These are phyloP conservation scores for Sabatieria punctata DNA, from an alignment of 2,888 invertebrate species.

Conservation along the genomic window DNA sequence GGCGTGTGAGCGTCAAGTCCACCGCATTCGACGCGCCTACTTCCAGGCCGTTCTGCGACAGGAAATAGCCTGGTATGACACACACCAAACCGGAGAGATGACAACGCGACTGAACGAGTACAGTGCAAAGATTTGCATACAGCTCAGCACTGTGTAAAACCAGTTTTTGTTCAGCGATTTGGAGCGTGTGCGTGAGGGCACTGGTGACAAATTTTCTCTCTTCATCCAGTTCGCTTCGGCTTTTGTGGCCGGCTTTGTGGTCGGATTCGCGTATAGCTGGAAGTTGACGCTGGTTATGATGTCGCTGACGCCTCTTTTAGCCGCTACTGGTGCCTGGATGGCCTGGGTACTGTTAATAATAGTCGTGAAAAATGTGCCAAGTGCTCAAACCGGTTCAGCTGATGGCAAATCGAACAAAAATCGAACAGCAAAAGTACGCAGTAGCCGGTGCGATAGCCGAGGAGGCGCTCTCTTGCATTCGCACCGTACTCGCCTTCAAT, in stretches of 20 bases:
- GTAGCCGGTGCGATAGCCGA: slow-evolving; percentile 32
- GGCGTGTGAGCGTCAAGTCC: slow-evolving; percentile 34
- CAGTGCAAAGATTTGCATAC: slow-evolving; percentile 10
- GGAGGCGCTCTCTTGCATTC: slow-evolving; percentile 29
- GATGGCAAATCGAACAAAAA: slow-evolving; percentile 21
- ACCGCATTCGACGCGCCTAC: slow-evolving; percentile 36
- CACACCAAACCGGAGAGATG: slow-evolving; percentile 37
- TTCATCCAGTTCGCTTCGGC: slow-evolving; percentile 35
- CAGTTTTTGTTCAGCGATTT: slow-evolving; percentile 34
- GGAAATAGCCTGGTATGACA: slow-evolving; percentile 38
- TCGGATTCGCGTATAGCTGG: slow-evolving; percentile 41
- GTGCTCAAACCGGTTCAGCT: not conserved
- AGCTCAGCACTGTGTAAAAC: not conserved
- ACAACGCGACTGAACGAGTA: slow-evolving; percentile 40
- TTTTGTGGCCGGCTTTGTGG: slow-evolving; percentile 35
- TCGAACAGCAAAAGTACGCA: slow-evolving; percentile 34
- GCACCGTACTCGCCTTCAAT: slow-evolving; percentile 30
- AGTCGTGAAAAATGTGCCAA: too few species aligned
- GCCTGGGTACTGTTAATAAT: too few species aligned
- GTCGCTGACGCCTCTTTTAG: slow-evolving; percentile 39
- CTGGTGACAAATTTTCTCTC: slow-evolving; percentile 39
- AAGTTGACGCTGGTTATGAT: slow-evolving; percentile 42
- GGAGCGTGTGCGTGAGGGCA: slow-evolving; percentile 38
- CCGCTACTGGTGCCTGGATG: slow-evolving; percentile 33
- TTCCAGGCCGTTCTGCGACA: slow-evolving; percentile 33